Evolutionary conservation across 2,113 vertebrate genomes (phyloP), one percentile per base, ranked within the genome.

Genomic region (Calcarius ornatus): DNA sequence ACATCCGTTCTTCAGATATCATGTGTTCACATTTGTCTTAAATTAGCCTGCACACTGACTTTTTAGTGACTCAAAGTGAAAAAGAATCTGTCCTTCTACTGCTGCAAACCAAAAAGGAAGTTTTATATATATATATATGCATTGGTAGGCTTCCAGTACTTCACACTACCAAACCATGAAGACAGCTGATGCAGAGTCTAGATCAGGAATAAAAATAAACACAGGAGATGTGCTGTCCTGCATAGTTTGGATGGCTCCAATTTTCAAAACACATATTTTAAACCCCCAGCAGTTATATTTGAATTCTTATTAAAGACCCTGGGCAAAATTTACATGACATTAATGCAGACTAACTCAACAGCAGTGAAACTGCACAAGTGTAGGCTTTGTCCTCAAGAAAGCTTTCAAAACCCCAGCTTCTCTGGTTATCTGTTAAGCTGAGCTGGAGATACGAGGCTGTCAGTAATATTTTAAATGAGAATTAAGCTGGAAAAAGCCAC

Each of bases 111-210:
- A 21, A 73, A 80, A 93, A 82, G 56, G 81, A 94, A 92, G 59
- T 72, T 90, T 63, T 94, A 61, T 75, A 51, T 78, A 60, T 53
- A 51, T 68, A n/a, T 79, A 22, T 14, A 13, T 14, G 40, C 78
- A 18, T 59, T 92, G 59, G 85, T 93, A 86, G 76, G 85, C 68
- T 96, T 97, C 79, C 88, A 93, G 76, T 66, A 70, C 72, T 94
- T 91, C 59, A 45, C 9, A 9, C 73, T 57, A 95, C 78, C 79
- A 93, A 83, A 63, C 71, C 93, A 70, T 42, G 42, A 92, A 64
- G 93, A 96, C 93, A 96, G 93, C 95, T 95, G 94, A 95, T 80
- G 60, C 38, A 76, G 81, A 90, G 64, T 64, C 88, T 94, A 76
- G 71, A 80, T 91, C 47, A 80, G 70, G 57, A 71, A 81, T 86